These are phyloP conservation scores for Empis livida DNA, from an alignment of 2,888 invertebrate genomes.

Conservation along the genomic window DNA sequence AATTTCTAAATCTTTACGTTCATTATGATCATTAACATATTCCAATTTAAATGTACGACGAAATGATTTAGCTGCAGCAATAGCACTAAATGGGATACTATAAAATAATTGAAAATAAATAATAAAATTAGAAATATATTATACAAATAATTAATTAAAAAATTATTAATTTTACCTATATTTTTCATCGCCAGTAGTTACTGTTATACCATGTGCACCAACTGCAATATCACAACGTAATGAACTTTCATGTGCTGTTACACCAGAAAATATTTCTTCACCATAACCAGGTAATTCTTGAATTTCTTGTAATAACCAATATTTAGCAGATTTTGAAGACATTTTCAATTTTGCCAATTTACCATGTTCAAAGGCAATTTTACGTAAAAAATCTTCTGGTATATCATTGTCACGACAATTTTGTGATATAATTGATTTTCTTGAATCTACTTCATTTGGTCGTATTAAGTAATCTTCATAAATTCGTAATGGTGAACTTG, in stretches of 20 bases:
- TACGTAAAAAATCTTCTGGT: conserved; percentile 27
- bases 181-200: conserved; percentile 54
- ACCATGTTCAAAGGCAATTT: conserved; percentile 31
- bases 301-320: conserved; percentile 69
- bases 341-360: conserved; percentile 41
- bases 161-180: conserved; percentile 28
- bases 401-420: conserved; percentile 14
- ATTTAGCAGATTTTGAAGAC: conserved; percentile 66
- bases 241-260: conserved; percentile 33
- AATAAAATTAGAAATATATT: not conserved
- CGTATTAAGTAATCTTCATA: conserved; percentile 30
- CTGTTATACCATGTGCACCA: conserved; percentile 70
- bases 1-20: conserved; percentile 53
- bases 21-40: conserved; percentile 56
- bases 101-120: conserved; percentile 6
- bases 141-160: not conserved
- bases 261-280: conserved; percentile 68
- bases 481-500: conserved; percentile 24
- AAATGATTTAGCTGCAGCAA: conserved; percentile 64
- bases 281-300: conserved; percentile 70
- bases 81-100: conserved; percentile 70
- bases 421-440: no score
- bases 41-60: conserved; percentile 61
- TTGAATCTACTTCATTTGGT: conserved; percentile 12
- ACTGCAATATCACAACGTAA: conserved; percentile 51